Conservation (phyloP, 1,140 invertebrate genomes). For the Meloidogyne floridensis region DNA sequence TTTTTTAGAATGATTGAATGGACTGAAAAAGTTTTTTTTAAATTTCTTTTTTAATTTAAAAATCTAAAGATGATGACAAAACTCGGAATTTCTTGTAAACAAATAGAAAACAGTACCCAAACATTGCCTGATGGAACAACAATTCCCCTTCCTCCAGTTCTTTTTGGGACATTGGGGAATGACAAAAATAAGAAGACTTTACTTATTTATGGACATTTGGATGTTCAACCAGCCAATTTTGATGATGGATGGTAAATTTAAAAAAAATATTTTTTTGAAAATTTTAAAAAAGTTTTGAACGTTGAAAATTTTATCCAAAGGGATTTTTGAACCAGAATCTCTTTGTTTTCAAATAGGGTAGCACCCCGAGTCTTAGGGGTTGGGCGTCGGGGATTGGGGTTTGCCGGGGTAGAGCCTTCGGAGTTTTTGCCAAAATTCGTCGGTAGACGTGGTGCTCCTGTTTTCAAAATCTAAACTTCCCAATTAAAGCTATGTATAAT, state of each 20-base stretch:
- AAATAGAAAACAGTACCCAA: slow-evolving; percentile 77
- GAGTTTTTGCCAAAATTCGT: too few species aligned
- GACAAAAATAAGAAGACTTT: slow-evolving; percentile 82
- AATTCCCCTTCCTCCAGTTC: slow-evolving; percentile 81
- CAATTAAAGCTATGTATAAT: too few species aligned
- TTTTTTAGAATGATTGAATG: slow-evolving; percentile 79
- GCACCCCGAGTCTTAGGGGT: too few species aligned
- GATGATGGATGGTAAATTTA: slow-evolving; percentile 30
- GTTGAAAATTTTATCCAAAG: too few species aligned
- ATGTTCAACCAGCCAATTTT: slow-evolving; percentile 85
- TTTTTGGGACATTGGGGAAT: slow-evolving; percentile 81
- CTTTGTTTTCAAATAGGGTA: too few species aligned
- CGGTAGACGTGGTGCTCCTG: too few species aligned
- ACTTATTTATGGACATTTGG: slow-evolving; percentile 92
- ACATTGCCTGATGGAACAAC: slow-evolving; percentile 75
- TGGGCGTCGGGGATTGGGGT: too few species aligned
- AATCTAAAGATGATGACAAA: slow-evolving; percentile 72
- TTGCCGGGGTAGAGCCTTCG: too few species aligned
- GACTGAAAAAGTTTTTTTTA: slow-evolving; percentile 70
- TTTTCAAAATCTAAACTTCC: too few species aligned
- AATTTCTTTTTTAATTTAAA: neutral
- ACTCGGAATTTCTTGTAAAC: slow-evolving; percentile 76
- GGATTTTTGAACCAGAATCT: too few species aligned
- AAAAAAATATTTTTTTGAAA: neutral
- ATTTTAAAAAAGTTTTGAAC: neutral